Base-by-base conservation (phyloP, 2,888 invertebrate species). In the Stenchaetothrips biformis region DNA sequence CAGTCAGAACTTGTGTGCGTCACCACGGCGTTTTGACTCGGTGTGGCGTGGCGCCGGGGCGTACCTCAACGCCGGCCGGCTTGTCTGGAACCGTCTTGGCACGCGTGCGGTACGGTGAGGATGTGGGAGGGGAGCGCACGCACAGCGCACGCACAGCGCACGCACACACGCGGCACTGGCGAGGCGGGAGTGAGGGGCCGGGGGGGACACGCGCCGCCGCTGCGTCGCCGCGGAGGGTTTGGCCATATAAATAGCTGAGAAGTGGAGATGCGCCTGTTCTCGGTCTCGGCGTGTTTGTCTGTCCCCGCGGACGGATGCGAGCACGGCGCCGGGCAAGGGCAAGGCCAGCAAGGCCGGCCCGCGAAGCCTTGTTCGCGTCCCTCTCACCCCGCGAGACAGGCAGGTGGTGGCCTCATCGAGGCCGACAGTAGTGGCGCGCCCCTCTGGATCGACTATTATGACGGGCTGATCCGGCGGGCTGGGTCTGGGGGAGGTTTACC, bases 241-340 rank as follows among this genome's bases (percentile, higher is more conserved):
- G 59, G 59, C 67, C 67, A 74, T 74, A 74, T 74, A 74, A 74
- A 74, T 74, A 74, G 67, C 67, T 74, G 21, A 74, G 67, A 74
- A 25, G 67, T 74, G 67, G 67, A 74, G 67, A 74, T 25, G 67
- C 67, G 25, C 18, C 67, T 74, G 67, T 9, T 6, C 78, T n/a
- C 79, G 48, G 79, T 7, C 27, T 16, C 49, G 79, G 49, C 48
- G 79, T 79, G 78, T 78, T 78, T 67, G 78, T 80, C 80, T 82
- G 80, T 18, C 77, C 79, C 59, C 37, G 37, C 37, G 37, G 37
- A 37, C 37, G 37, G 37, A 37, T 37, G 37, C 37, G 37, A 1
- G 37, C 37, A 37, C 37, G 37, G 37, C 37, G 37, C 4, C 37
- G 37, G 37, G 37, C 37, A 37, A 37, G 37, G 37, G 37, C 37